phyloP scores from a whole-genome alignment of 2,797 vertebrate species.

The Muscicapa comitata region DNA sequence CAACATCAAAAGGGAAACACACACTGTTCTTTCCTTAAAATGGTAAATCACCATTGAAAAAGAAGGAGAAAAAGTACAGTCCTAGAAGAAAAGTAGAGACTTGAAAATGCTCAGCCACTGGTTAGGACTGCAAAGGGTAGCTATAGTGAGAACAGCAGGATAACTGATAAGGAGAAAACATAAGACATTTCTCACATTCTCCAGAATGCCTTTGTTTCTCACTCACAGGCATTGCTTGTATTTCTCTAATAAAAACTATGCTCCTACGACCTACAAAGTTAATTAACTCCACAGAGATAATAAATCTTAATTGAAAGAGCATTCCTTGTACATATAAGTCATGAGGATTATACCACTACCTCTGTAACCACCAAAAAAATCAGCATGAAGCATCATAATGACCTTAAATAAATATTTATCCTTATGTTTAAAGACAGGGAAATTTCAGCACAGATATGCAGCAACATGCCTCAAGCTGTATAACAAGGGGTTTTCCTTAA shows the following conservation, averaged over 20 bases:
- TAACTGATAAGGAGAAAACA: not conserved
- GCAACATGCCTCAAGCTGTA: not conserved
- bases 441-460: not conserved
- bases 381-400: not conserved
- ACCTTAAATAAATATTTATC: constrained; percentile 25
- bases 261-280: not conserved
- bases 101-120: not conserved
- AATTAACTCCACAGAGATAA: constrained; percentile 22
- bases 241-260: not conserved
- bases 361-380: not conserved
- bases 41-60: not conserved
- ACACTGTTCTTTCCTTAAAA: not conserved
- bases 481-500: not conserved
- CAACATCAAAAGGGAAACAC: not conserved
- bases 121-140: not conserved
- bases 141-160: not conserved
- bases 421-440: not conserved
- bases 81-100: not conserved
- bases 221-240: not conserved
- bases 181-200: not conserved
- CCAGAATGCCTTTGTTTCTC: not conserved
- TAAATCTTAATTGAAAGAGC: not conserved
- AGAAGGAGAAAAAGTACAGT: not conserved
- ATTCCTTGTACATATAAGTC: not conserved
- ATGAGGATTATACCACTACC: not conserved